Percentiles rank a stretch among this genome's conserved stretches.
Conservation (phyloP, 1,140 invertebrate genomes). For the Rhyzopertha dominica region DNA sequence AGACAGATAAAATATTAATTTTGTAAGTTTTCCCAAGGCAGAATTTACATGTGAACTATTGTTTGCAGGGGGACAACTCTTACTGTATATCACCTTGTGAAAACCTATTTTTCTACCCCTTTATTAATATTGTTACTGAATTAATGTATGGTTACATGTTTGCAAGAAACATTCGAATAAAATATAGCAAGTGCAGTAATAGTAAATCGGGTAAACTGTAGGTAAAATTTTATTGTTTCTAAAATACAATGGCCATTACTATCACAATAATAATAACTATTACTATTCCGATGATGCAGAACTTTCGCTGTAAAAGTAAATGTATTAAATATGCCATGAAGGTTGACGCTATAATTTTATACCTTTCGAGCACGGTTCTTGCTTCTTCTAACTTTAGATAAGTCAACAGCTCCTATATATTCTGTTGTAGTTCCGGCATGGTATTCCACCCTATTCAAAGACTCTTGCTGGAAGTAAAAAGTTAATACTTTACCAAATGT, state of each 20-base stretch:
- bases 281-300: constrained; percentile 15
- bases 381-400: constrained; percentile 58
- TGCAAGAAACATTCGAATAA: no score
- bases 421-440: constrained; percentile 62
- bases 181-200: no score
- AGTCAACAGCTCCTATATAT: constrained; percentile 62
- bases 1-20: no score
- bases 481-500: constrained; percentile 8
- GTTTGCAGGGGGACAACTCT: no score
- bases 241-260: constrained; percentile 11
- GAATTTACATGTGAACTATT: no score
- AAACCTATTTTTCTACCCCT: no score
- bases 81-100: no score
- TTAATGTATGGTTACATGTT: no score
- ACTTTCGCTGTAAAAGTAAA: constrained; percentile 24
- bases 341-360: constrained; percentile 1
- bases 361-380: constrained; percentile 31
- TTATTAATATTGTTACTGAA: no score
- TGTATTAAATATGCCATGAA: not conserved
- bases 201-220: no score
- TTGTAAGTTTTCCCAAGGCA: no score
- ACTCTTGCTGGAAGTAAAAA: constrained; percentile 57
- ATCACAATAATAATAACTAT: constrained; percentile 16
- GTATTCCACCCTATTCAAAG: constrained; percentile 66
- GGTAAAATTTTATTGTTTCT: no score